phyloP scores from a whole-genome alignment of 2,113 vertebrate species.

The Charadrius vociferus region DNA sequence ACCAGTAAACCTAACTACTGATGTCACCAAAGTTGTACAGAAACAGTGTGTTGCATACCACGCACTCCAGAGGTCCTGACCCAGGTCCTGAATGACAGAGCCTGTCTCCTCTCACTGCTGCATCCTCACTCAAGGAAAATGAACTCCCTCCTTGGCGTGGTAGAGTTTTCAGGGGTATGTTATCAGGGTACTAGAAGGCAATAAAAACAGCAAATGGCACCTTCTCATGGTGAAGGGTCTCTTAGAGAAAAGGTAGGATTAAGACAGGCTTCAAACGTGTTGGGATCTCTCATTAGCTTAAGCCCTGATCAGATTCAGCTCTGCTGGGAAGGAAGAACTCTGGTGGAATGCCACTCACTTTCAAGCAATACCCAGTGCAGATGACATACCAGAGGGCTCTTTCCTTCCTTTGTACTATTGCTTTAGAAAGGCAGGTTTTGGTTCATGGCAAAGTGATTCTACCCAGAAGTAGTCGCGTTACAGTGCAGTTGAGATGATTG shows the following conservation, averaged over 20 bases:
- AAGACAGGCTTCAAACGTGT: not conserved
- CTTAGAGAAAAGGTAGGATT: not conserved
- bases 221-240: not conserved
- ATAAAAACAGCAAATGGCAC: not conserved
- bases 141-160: not conserved
- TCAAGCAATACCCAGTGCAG: not conserved
- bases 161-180: not conserved
- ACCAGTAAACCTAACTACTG: not conserved
- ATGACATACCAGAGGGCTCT: not conserved
- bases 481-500: not conserved
- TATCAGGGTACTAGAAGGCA: not conserved
- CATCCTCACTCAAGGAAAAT: accelerated
- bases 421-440: not conserved
- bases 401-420: not conserved
- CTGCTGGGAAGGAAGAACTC: not conserved
- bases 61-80: accelerated
- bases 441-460: not conserved
- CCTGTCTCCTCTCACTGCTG: not conserved
- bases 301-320: not conserved
- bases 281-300: not conserved
- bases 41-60: accelerated
- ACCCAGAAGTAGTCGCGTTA: not conserved
- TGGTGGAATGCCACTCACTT: not conserved
- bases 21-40: not conserved
- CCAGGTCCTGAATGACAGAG: not conserved